A percentile compares a stretch with the other conserved stretches of the same genome.
Conservation (phyloP, 2,797 vertebrate genomes). For the Intellagama lesueurii region DNA sequence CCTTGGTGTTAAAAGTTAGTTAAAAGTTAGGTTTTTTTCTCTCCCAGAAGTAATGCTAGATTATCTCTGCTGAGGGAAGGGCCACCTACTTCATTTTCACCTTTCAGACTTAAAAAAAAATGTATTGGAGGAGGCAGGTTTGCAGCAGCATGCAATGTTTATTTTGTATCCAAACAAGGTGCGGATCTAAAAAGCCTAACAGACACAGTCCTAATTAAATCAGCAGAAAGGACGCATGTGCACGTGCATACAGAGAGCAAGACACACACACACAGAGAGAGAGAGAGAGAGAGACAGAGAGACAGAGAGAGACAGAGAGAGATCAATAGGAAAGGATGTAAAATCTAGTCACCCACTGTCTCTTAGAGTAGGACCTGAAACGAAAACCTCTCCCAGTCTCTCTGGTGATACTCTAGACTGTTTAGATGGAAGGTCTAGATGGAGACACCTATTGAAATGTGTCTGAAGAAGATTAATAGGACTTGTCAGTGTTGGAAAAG, state of each 20-base stretch:
- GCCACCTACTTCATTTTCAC: no score
- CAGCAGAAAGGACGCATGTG: slow-evolving; percentile 68
- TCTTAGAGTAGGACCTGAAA: slow-evolving; percentile 76
- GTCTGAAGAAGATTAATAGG: slow-evolving; percentile 91
- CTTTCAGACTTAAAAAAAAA: slow-evolving; percentile 52
- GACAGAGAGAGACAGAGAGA: no score
- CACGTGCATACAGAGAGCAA: background rate
- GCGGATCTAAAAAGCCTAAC: slow-evolving; percentile 68
- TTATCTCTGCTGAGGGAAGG: no score
- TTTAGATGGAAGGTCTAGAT: slow-evolving; percentile 86
- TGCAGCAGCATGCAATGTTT: no score
- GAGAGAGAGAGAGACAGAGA: no score
- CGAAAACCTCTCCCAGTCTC: slow-evolving; percentile 80
- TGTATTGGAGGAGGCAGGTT: no score
- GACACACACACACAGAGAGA: background rate
- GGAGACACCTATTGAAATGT: slow-evolving; percentile 90
- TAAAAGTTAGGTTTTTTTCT: background rate
- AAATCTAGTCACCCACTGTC: slow-evolving; percentile 78
- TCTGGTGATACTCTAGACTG: slow-evolving; percentile 75
- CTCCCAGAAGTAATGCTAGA: background rate
- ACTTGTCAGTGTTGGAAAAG: slow-evolving; percentile 88
- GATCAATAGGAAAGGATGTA: slow-evolving; percentile 21
- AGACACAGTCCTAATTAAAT: slow-evolving; percentile 81
- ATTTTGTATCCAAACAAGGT: no score
- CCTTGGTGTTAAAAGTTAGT: no score